Percentiles rank a stretch among this genome's conserved stretches.
Evolutionary conservation across 2,113 vertebrate genomes (phyloP).

Genomic region (Hylia prasina): DNA sequence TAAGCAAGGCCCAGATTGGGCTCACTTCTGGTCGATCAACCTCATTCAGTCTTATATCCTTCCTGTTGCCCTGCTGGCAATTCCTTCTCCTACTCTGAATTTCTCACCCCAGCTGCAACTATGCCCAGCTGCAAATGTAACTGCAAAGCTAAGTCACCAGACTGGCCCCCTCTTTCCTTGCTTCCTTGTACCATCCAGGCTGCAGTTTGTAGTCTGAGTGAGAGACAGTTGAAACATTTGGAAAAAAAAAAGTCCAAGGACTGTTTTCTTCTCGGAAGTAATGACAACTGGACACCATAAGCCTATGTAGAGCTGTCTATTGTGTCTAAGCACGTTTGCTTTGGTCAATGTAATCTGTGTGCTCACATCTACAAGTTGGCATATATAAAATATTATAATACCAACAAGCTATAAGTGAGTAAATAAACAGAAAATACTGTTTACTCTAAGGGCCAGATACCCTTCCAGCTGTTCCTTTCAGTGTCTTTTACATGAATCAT

Average conservation of each 20-base stretch:
- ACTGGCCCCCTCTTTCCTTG: not conserved
- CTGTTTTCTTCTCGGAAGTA: not conserved
- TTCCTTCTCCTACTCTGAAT: not conserved
- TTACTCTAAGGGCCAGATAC: not conserved
- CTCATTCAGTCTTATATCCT: not conserved
- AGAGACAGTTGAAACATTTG: not conserved
- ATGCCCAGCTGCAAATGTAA: not conserved
- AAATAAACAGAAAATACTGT: not conserved
- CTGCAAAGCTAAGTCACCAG: not conserved
- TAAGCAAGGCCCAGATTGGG: not conserved
- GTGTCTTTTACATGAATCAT: not conserved
- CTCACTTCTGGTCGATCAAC: not conserved
- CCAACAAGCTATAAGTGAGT: not conserved
- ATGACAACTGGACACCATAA: not conserved
- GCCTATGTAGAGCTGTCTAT: not conserved
- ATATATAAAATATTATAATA: not conserved
- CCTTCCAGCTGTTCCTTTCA: not conserved
- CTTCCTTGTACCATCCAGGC: not conserved
- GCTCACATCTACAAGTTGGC: not conserved
- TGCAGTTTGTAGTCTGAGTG: not conserved
- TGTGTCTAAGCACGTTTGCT: not conserved
- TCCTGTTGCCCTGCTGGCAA: not conserved
- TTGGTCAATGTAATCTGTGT: not conserved
- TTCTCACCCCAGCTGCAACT: not conserved
- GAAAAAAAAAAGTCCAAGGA: not conserved